phyloP scores from a whole-genome alignment of 2,888 invertebrate genomes.

The Ecliptopera silaceata region DNA sequence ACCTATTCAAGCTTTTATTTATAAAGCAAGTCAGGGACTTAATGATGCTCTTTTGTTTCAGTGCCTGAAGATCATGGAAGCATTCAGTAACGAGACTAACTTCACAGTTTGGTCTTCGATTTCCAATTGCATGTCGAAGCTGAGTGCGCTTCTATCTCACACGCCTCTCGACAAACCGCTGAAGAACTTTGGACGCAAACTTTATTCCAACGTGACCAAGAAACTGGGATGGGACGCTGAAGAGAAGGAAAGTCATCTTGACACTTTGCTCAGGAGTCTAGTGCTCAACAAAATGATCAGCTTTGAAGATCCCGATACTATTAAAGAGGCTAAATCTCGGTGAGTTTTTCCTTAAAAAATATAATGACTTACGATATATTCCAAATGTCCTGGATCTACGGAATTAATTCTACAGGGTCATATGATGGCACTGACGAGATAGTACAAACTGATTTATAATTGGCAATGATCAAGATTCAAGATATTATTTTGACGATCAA shows the following conservation, averaged over 20 bases:
- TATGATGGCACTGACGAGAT: background rate
- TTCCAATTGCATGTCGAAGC: constrained; percentile 89
- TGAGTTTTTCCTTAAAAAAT: constrained; percentile 46
- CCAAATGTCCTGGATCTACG: too few species aligned
- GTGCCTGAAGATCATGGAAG: constrained; percentile 90
- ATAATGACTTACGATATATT: too few species aligned
- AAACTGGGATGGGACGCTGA: constrained; percentile 94
- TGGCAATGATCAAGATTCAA: background rate
- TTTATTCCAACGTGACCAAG: constrained; percentile 88
- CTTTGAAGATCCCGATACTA: constrained; percentile 90
- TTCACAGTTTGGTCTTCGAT: constrained; percentile 97
- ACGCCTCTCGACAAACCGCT: constrained; percentile 89
- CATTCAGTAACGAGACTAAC: constrained; percentile 93
- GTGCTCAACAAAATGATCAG: constrained; percentile 92
- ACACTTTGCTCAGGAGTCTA: constrained; percentile 92
- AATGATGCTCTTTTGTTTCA: constrained; percentile 38
- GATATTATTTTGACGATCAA: too few species aligned
- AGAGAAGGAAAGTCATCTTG: constrained; percentile 92
- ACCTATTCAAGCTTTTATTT: too few species aligned
- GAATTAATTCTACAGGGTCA: background rate
- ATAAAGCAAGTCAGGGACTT: background rate
- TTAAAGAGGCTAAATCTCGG: constrained; percentile 89
- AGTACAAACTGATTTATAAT: background rate
- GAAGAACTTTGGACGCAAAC: constrained; percentile 87
- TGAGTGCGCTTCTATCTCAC: constrained; percentile 90